Percentiles rank a stretch among this genome's conserved stretches.
Conservation (phyloP, 1,140 invertebrate genomes). For the Frieseomelitta varia region DNA sequence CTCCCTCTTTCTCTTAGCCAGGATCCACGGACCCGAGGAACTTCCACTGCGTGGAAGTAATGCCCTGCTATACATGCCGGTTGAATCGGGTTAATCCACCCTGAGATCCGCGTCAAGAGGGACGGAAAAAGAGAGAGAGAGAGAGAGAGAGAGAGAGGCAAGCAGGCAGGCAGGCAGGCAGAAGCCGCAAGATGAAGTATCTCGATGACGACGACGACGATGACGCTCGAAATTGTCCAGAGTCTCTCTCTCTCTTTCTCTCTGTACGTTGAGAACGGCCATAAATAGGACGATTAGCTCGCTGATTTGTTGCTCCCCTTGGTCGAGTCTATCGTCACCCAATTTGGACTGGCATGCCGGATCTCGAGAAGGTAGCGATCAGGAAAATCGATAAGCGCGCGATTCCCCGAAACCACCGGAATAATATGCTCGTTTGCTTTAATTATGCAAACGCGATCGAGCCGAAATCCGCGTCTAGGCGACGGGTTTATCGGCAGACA, state of each 20-base stretch:
- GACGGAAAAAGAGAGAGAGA: neutral
- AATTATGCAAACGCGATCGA: constrained; percentile 41
- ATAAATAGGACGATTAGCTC: constrained; percentile 66
- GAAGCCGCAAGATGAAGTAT: constrained; percentile 59
- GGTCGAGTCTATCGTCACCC: constrained; percentile 54
- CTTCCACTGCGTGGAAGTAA: constrained; percentile 60
- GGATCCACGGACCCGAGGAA: constrained; percentile 52
- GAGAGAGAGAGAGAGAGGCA: neutral
- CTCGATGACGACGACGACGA: constrained; percentile 35
- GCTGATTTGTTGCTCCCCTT: constrained; percentile 58
- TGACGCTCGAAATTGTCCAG: constrained; percentile 38
- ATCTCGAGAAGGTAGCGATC: constrained; percentile 3
- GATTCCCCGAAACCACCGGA: constrained; percentile 18
- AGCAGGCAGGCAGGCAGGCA: neutral
- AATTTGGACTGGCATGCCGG: constrained; percentile 5
- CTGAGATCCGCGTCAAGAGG: constrained; percentile 47
- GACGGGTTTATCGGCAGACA: constrained; percentile 12
- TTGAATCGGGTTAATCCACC: constrained; percentile 63
- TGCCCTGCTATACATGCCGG: constrained; percentile 50
- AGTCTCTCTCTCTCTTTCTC: neutral
- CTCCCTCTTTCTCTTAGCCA: neutral
- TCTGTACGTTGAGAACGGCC: neutral
- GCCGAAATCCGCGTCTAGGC: constrained; percentile 28
- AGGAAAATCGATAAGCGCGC: constrained; percentile 24
- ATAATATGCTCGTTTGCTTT: constrained; percentile 40